These are phyloP conservation scores for Phymastichus coffea DNA, from an alignment of 1,140 invertebrate genomes.

Conservation along the genomic window DNA sequence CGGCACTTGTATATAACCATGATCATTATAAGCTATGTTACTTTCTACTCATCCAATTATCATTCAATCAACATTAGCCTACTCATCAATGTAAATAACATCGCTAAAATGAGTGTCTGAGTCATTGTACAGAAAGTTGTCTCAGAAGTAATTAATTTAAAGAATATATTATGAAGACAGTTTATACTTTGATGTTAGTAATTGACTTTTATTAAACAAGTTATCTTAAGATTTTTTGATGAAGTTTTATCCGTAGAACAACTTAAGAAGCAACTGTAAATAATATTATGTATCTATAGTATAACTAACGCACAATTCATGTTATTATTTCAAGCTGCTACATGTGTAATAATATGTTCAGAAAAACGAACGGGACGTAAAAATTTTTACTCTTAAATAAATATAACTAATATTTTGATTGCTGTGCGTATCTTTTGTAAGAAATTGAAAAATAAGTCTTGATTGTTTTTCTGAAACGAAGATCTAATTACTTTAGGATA, in stretches of 20 bases:
- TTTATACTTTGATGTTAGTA: conserved; percentile 9
- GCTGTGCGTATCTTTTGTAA: too few relatives aligned
- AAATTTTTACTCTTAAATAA: too few relatives aligned
- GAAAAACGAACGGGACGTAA: too few relatives aligned
- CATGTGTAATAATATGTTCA: too few relatives aligned
- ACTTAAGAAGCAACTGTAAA: not conserved
- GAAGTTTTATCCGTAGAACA: not conserved
- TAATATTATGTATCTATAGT: conserved; percentile 7
- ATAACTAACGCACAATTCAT: conserved; percentile 11
- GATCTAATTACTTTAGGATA: conserved; percentile 13
- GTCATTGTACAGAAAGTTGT: conserved; percentile 13
- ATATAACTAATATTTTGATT: too few relatives aligned
- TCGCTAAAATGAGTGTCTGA: not conserved
- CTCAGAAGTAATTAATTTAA: conserved; percentile 2
- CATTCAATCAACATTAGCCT: conserved; percentile 16
- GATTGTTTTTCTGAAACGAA: conserved; percentile 5
- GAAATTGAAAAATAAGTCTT: too few relatives aligned
- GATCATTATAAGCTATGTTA: conserved; percentile 26
- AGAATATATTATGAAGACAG: conserved; percentile 1
- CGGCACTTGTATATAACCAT: conserved; percentile 31
- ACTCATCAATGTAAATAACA: conserved; percentile 23
- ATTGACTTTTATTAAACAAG: not conserved
- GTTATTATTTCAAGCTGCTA: not conserved
- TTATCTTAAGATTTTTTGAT: conserved; percentile 4
- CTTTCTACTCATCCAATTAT: conserved; percentile 31